These are phyloP conservation scores for Netelia fuscicornis DNA, from an alignment of 2,888 invertebrate genomes.

Conservation along the genomic window DNA sequence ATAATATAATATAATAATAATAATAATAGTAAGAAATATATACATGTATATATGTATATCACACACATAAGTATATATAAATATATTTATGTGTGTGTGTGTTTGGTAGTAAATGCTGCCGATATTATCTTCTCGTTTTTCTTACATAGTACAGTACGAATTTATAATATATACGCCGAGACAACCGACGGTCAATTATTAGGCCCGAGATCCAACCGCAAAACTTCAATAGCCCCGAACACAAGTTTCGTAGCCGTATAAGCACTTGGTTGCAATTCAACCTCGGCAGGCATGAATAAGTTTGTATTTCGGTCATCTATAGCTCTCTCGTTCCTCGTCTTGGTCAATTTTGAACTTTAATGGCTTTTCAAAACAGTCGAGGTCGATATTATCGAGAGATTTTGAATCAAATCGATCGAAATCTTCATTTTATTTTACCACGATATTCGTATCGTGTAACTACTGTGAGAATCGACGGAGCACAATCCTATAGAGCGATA, in stretches of 20 bases:
- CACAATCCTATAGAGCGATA: constrained; percentile 2
- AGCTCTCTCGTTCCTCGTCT: neutral
- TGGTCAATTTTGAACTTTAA: constrained; percentile 36
- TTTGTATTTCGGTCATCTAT: neutral
- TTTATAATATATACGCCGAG: constrained; percentile 79
- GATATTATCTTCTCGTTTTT: constrained; percentile 60
- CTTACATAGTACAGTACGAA: constrained; percentile 66
- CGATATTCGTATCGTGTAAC: neutral
- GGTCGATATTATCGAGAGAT: constrained; percentile 6
- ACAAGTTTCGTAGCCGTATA: constrained; percentile 37
- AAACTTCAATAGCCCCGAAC: constrained; percentile 71
- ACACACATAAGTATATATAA: too few species aligned
- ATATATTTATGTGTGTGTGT: constrained; percentile 17
- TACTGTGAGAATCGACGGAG: neutral
- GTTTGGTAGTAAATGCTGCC: constrained; percentile 70
- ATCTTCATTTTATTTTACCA: constrained; percentile 18
- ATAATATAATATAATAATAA: too few species aligned
- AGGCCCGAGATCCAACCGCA: constrained; percentile 76
- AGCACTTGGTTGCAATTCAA: constrained; percentile 45
- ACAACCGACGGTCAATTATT: constrained; percentile 80
- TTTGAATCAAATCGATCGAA: neutral
- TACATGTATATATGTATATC: too few species aligned
- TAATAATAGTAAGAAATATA: too few species aligned
- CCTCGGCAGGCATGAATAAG: too few species aligned
- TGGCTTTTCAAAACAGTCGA: neutral